Percentiles rank a stretch among this genome's conserved stretches.
Conservation (phyloP, 2,797 vertebrate genomes). For the Gymnothorax reevesii region DNA sequence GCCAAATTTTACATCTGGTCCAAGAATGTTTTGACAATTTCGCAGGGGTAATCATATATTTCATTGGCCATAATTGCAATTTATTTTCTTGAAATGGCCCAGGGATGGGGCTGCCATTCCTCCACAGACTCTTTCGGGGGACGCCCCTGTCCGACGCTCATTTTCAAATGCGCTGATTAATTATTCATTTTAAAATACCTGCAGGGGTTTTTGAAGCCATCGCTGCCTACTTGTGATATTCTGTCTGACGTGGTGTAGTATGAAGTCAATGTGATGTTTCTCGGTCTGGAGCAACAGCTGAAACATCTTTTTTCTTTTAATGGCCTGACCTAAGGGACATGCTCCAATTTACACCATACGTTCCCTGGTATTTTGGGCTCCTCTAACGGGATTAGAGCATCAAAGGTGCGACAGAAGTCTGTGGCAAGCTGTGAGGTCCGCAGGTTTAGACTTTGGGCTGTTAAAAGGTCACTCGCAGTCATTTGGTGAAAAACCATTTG, state of each 20-base stretch:
- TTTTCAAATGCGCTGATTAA: conserved; percentile 11
- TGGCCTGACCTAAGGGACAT: conserved; percentile 9
- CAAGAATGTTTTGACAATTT: conserved; percentile 8
- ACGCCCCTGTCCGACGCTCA: background rate
- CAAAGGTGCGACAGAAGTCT: conserved; percentile 2
- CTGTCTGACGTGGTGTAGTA: conserved; percentile 14
- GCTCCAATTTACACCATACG: background rate
- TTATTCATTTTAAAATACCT: conserved; percentile 33
- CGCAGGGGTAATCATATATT: background rate
- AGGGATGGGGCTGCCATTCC: conserved; percentile 6
- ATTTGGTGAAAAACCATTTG: background rate
- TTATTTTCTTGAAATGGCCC: conserved; percentile 25
- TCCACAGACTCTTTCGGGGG: background rate
- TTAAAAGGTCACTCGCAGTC: background rate
- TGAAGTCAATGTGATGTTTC: conserved; percentile 32
- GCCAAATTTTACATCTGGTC: background rate
- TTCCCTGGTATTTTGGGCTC: background rate
- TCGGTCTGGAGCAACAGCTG: conserved; percentile 20
- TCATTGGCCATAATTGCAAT: conserved; percentile 28
- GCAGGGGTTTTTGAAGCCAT: background rate
- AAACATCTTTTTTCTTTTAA: conserved; percentile 26
- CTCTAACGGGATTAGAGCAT: conserved; percentile 11
- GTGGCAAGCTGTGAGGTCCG: background rate
- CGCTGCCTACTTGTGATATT: background rate
- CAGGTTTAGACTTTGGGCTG: background rate